Conservation (phyloP, 2,797 vertebrate genomes). For the Myiotriccus ornatus region DNA sequence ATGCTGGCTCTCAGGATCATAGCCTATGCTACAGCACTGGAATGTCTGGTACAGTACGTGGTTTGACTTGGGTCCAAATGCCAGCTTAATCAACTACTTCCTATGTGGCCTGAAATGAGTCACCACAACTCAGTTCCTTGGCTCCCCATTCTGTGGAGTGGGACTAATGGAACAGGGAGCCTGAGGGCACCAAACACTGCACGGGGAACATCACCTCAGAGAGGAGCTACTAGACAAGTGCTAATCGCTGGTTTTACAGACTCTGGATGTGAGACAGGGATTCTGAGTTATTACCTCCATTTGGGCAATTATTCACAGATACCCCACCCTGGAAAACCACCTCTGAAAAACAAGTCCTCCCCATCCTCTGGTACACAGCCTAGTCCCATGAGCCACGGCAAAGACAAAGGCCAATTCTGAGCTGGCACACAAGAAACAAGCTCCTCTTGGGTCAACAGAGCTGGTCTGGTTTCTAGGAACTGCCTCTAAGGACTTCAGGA, state of each 20-base stretch:
- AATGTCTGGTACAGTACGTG: background rate
- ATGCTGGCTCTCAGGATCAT: background rate
- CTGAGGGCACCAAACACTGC: background rate
- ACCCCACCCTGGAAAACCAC: background rate
- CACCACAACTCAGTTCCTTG: background rate
- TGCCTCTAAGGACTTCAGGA: background rate
- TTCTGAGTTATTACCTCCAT: background rate
- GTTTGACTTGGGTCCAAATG: background rate
- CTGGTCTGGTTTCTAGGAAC: conserved; percentile 16
- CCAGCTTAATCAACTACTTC: background rate
- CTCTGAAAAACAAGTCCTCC: background rate
- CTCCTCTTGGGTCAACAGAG: conserved; percentile 6
- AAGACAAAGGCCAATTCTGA: conserved; percentile 37
- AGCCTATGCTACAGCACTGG: accelerated
- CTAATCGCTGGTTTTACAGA: background rate
- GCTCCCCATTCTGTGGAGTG: background rate
- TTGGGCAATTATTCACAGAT: background rate
- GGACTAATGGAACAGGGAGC: background rate
- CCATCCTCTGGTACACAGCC: background rate
- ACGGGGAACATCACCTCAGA: background rate
- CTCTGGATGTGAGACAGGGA: background rate
- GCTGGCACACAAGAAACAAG: background rate
- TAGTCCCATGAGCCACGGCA: accelerated
- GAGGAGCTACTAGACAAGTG: background rate
- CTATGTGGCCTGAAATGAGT: background rate